Base-by-base conservation (phyloP, 92 coral and sea anemone genomes). In the Ricordea florida region DNA sequence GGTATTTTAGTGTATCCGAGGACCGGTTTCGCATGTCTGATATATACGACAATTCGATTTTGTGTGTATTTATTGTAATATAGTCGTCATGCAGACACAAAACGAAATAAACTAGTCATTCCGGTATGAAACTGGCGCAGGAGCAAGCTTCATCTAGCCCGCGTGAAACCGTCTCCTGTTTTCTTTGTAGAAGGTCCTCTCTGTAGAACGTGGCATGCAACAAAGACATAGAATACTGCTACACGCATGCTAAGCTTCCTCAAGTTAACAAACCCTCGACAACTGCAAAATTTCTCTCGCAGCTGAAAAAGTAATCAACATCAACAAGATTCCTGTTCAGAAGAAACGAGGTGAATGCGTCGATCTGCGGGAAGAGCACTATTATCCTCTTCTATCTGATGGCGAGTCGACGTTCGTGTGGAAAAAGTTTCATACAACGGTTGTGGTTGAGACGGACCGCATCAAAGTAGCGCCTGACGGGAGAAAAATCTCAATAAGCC, bases 331-430 rank as follows among this genome's bases (percentile, higher is more conserved):
- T 21, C 96, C 87, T 2, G 22, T 82, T 1, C 53, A 57, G 43
- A 90, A 74, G 56, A 90, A 67, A 63, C 16, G 91, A 22, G 96
- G 96, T 29, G 92, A 90, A 67, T 90, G 96, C 55, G 87, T 87
- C 15, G 52, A 66, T 0, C 73, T 90, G 23, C 71, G 51, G 6
- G 90, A 84, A 0, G 33, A 66, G 13, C 90, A 87, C 59, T 87
- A 78, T 58, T 90, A 55, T 52, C 57, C 83, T 1, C 17, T 85
- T 14, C 28, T 11, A 13, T n/a, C 43, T 20, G 73, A 67, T 26
- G 29, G 46, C 3, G 42, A 66, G 31, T 36, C 46, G 0, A 57
- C 72, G 3, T 56, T 82, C 32, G 51, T 53, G 6, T 90, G 96
- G 96, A 70, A 46, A 22, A 90, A 74, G 31, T 79, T 77, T 36